Evolutionary conservation across 2,888 invertebrate species (phyloP).

Genomic region (Microdon myrmicae): DNA sequence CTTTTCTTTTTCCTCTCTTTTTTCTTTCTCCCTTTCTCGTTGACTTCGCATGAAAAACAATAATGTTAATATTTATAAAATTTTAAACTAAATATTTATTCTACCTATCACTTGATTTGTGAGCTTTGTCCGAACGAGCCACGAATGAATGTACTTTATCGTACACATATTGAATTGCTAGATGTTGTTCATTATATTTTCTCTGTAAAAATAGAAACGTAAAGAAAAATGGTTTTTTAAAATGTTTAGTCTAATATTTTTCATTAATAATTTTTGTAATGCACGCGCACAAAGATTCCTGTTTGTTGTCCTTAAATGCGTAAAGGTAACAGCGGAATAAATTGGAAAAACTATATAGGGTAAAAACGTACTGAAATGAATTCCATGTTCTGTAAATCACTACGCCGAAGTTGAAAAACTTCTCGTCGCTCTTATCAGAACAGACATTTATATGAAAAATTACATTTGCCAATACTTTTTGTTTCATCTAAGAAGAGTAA

Average conservation of each 20-base stretch:
- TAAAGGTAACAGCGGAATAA: too few species aligned
- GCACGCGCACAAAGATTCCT: too few species aligned
- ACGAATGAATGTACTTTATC: constrained; percentile 59
- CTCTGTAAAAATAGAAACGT: constrained; percentile 53
- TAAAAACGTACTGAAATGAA: too few species aligned
- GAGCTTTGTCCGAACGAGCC: constrained; percentile 54
- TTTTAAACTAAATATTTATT: not conserved
- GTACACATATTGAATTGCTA: constrained; percentile 57
- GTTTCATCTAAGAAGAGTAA: too few species aligned
- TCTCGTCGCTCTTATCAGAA: too few species aligned
- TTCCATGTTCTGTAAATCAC: too few species aligned
- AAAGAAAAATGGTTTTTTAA: not conserved
- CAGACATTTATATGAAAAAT: too few species aligned
- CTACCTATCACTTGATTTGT: constrained; percentile 51
- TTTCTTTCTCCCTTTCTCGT: constrained; percentile 39
- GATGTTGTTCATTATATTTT: constrained; percentile 59
- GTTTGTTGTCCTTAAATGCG: too few species aligned
- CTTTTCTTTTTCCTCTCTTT: constrained; percentile 24
- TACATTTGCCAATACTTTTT: too few species aligned
- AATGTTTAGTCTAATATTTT: not conserved
- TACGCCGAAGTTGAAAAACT: too few species aligned
- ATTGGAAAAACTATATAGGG: too few species aligned
- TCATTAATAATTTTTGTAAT: too few species aligned
- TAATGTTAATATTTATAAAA: not conserved
- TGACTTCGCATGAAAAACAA: constrained; percentile 10